Conservation (phyloP, 2,113 vertebrate species). For the Hydropotes inermis region DNA sequence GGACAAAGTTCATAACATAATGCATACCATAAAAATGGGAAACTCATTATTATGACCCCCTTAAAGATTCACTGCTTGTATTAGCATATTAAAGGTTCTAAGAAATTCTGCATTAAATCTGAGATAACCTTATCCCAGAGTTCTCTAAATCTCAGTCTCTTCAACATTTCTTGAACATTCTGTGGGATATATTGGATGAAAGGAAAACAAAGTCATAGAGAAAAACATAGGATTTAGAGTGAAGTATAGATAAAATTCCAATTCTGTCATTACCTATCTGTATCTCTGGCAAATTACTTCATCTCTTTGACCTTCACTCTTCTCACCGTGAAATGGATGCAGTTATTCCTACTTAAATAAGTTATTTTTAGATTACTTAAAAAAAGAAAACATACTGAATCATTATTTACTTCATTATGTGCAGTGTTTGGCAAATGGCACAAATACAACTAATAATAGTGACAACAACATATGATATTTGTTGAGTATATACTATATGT, state of each 20-base stretch:
- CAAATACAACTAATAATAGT: background rate
- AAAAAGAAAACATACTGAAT: background rate
- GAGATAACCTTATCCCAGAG: background rate
- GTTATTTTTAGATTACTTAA: background rate
- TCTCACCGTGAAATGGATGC: background rate
- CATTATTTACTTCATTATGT: background rate
- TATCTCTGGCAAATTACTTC: background rate
- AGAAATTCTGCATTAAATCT: background rate
- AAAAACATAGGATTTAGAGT: background rate
- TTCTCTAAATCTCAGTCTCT: background rate
- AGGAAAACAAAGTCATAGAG: background rate
- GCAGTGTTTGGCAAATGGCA: background rate
- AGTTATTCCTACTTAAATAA: background rate
- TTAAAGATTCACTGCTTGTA: background rate
- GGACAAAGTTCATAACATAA: background rate
- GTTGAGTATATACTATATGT: background rate
- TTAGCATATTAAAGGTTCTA: background rate
- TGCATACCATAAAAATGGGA: background rate
- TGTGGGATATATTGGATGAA: background rate
- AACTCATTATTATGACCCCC: background rate
- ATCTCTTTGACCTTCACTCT: background rate
- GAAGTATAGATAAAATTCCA: background rate
- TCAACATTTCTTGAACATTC: background rate
- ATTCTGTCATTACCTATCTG: background rate
- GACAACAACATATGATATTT: background rate